These are phyloP conservation scores for Eidolon dupreanum DNA, from an alignment of 2,797 vertebrate genomes.

Conservation along the genomic window DNA sequence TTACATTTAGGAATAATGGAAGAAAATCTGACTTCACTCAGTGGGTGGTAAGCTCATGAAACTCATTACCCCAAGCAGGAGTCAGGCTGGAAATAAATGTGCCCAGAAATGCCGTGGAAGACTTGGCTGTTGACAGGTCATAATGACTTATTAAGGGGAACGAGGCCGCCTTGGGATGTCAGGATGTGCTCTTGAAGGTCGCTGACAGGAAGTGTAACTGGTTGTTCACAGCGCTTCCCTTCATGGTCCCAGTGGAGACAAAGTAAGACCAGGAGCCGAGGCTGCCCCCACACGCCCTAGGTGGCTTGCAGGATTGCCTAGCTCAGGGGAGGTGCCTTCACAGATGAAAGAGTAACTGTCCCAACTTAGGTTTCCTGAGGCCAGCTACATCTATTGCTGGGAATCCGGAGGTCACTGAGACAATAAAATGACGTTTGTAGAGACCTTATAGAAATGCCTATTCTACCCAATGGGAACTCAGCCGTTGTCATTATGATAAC, in stretches of 20 bases:
- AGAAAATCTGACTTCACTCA: not conserved
- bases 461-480: not conserved
- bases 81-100: slow-evolving; percentile 2
- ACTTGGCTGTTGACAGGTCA: not conserved
- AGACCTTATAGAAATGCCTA: not conserved
- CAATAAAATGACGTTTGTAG: not conserved
- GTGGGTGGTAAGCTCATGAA: slow-evolving; percentile 7
- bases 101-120: not conserved
- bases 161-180: not conserved
- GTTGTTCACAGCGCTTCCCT: not conserved
- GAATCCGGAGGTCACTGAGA: not conserved
- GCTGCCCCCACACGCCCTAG: not conserved
- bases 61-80: not conserved
- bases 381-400: not conserved
- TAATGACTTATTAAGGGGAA: not conserved
- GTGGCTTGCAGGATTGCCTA: not conserved
- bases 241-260: rapidly evolving
- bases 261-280: not conserved
- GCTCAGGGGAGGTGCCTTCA: not conserved
- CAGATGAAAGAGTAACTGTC: not conserved
- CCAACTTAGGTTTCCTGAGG: not conserved
- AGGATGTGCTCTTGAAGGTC: not conserved
- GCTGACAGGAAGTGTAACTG: not conserved
- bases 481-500: not conserved
- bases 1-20: not conserved